These are phyloP conservation scores for Chiridota heheva DNA, from an alignment of 35 echinoderm and acorn worm species.

Conservation along the genomic window DNA sequence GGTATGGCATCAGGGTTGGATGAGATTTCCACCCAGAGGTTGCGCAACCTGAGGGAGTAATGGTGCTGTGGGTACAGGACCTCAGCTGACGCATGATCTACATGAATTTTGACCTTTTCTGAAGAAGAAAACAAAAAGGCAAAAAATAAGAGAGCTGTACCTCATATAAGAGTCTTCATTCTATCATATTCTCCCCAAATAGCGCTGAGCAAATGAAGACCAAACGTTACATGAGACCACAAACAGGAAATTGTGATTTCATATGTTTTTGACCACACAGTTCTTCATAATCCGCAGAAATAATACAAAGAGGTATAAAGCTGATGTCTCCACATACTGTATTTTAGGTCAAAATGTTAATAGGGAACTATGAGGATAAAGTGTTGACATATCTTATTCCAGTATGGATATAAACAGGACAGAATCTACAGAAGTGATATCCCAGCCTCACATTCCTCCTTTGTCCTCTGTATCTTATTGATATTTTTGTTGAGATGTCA, in stretches of 20 bases:
- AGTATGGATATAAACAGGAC: too few species aligned
- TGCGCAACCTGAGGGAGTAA: conserved; percentile 30
- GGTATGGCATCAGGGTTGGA: conserved; percentile 31
- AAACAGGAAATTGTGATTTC: neutral
- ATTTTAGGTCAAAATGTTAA: too few species aligned
- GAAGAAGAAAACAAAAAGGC: neutral
- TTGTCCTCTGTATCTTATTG: too few species aligned
- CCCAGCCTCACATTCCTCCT: too few species aligned
- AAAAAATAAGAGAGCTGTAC: too few species aligned
- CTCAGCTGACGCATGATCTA: conserved; percentile 50
- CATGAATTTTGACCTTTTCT: conserved; percentile 62
- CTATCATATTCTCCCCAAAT: neutral
- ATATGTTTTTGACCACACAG: neutral
- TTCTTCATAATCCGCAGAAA: neutral
- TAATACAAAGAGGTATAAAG: too few species aligned
- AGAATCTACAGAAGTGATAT: too few species aligned
- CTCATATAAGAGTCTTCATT: too few species aligned
- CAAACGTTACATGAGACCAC: neutral
- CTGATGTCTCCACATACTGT: too few species aligned
- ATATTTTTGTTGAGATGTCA: too few species aligned
- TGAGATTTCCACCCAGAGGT: conserved; percentile 7
- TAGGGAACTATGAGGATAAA: too few species aligned
- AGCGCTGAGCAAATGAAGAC: neutral
- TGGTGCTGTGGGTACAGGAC: conserved; percentile 77
- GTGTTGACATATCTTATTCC: too few species aligned